phyloP scores from a whole-genome alignment of 2,113 vertebrate species.

The Clarias macrocephalus region DNA sequence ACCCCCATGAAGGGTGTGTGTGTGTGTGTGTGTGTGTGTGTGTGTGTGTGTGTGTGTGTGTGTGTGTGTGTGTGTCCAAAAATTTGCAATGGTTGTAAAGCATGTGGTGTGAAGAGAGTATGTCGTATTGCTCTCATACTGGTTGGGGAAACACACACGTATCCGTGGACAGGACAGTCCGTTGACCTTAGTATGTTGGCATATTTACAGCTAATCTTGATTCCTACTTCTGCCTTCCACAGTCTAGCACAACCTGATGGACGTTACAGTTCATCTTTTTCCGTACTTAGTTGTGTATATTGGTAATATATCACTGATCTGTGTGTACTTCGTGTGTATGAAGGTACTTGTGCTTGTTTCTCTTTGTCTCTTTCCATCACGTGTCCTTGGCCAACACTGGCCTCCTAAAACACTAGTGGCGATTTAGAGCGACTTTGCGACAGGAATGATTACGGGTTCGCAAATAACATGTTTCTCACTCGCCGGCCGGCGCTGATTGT shows the following conservation, averaged over 20 bases:
- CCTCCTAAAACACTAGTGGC: constrained; percentile 67
- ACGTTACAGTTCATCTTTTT: background rate
- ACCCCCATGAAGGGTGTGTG: constrained; percentile 67
- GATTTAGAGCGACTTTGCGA: constrained; percentile 66
- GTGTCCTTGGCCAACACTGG: constrained; percentile 58
- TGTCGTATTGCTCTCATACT: background rate
- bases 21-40: constrained; percentile 33
- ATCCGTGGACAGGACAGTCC: too few species aligned
- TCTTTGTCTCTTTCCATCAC: constrained; percentile 28
- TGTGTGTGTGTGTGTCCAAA: background rate
- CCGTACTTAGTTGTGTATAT: background rate
- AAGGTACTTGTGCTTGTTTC: background rate
- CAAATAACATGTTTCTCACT: constrained; percentile 75
- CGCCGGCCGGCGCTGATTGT: constrained; percentile 69
- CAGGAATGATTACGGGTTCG: constrained; percentile 75
- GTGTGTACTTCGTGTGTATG: background rate
- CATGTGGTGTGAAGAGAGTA: background rate
- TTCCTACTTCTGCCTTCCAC: too few species aligned
- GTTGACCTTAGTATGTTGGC: too few species aligned
- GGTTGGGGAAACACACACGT: background rate
- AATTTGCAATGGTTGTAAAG: background rate
- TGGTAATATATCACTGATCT: background rate
- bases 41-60: constrained; percentile 37
- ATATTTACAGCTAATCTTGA: too few species aligned
- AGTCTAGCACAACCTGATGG: background rate